These are phyloP conservation scores for Tiliqua scincoides DNA, from an alignment of 2,113 vertebrate species.

Conservation along the genomic window DNA sequence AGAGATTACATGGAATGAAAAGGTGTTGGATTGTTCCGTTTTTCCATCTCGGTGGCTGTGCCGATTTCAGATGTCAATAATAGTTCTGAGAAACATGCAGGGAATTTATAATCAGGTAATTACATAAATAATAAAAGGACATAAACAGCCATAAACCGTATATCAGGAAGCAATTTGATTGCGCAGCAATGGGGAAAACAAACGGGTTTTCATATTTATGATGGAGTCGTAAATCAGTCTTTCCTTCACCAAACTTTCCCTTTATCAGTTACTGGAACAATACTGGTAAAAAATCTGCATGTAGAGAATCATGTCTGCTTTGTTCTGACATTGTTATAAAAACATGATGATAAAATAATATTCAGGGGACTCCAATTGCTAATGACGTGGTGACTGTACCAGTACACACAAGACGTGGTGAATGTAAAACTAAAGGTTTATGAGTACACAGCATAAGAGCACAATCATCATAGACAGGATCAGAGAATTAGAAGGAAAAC, in stretches of 20 bases:
- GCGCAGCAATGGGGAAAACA: neutral
- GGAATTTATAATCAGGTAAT: neutral
- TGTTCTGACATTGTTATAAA: neutral
- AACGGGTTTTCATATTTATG: neutral
- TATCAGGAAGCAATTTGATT: neutral
- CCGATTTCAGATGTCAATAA: neutral
- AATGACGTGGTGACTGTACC: neutral
- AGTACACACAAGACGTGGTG: neutral
- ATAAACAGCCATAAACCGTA: neutral
- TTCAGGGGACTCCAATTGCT: neutral
- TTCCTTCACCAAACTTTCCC: neutral
- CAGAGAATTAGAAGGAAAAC: neutral
- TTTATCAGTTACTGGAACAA: neutral
- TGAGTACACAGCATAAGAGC: neutral
- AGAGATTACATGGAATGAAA: constrained; percentile 83
- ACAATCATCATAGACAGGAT: neutral
- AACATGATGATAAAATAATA: neutral
- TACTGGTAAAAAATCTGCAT: neutral
- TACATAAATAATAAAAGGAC: neutral
- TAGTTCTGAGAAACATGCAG: neutral
- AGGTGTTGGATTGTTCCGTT: neutral
- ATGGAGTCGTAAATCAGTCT: neutral
- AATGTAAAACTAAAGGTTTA: neutral
- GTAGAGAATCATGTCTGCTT: neutral
- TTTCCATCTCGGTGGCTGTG: neutral